A percentile compares a stretch with the other conserved stretches of the same genome.
Evolutionary conservation across 2,113 vertebrate species (phyloP).

Genomic region (Phainopepla nitens): DNA sequence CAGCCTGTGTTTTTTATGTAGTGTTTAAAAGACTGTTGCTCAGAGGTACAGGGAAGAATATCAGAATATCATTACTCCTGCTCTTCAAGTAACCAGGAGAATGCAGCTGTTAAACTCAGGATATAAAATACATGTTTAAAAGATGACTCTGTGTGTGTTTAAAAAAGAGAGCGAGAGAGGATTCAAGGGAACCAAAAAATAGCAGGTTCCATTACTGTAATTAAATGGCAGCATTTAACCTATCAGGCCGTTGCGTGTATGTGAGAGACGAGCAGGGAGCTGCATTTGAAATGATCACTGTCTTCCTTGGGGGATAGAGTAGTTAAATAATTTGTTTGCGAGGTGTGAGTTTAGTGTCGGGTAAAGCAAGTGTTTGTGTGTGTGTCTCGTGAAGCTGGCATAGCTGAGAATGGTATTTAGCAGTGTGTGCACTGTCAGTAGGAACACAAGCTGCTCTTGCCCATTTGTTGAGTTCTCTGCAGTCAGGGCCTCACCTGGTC

Average conservation of each 20-base stretch:
- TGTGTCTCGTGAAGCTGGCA: not conserved
- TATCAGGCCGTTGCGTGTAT: slow-evolving; percentile 67
- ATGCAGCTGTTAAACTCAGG: slow-evolving; percentile 52
- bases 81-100: slow-evolving; percentile 31
- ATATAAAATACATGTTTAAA: slow-evolving; percentile 65
- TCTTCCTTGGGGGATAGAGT: slow-evolving; percentile 68
- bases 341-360: slow-evolving; percentile 60
- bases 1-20: not conserved
- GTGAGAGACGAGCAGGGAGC: slow-evolving; percentile 70
- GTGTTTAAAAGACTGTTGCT: slow-evolving; percentile 7
- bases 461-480: slow-evolving; percentile 28
- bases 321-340: slow-evolving; percentile 78
- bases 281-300: slow-evolving; percentile 68
- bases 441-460: not conserved
- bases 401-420: not conserved
- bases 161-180: slow-evolving; percentile 62
- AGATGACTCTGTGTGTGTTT: slow-evolving; percentile 65
- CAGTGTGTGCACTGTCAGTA: not conserved
- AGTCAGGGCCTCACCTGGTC: slow-evolving; percentile 43
- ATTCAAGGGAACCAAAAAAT: slow-evolving; percentile 74
- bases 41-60: not conserved
- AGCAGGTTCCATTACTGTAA: slow-evolving; percentile 76
- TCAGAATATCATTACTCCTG: not conserved
- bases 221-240: slow-evolving; percentile 75
- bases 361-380: not conserved